Evolutionary conservation across 2,113 vertebrate species (phyloP).

Genomic region (Xenopus laevis): DNA sequence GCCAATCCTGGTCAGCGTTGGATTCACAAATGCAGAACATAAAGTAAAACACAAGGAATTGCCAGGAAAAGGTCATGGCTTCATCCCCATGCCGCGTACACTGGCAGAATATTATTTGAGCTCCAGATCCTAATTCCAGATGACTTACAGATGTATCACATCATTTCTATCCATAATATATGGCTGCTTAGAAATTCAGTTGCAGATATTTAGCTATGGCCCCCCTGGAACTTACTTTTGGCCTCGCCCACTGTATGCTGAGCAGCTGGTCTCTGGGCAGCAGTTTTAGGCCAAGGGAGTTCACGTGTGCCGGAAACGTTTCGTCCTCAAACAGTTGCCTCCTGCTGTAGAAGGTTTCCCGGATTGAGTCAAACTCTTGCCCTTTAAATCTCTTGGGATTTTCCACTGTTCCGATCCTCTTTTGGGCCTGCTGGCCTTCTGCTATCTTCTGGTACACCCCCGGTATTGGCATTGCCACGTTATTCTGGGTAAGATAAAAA

Average conservation of each 20-base stretch:
- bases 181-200: neutral
- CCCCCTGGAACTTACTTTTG: conserved; percentile 54
- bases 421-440: conserved; percentile 24
- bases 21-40: no score
- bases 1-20: no score
- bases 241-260: conserved; percentile 57
- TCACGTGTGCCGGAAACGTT: conserved; percentile 53
- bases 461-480: neutral
- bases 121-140: neutral
- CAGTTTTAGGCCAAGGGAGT: conserved; percentile 57
- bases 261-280: conserved; percentile 31
- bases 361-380: conserved; percentile 60
- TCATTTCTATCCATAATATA: neutral
- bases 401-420: neutral
- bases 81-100: no score
- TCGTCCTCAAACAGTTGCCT: conserved; percentile 60
- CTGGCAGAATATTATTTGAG: neutral
- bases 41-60: no score
- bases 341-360: conserved; percentile 50
- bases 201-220: no score
- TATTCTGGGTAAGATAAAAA: conserved; percentile 7
- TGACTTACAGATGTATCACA: neutral
- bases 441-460: accelerated
- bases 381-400: conserved; percentile 50
- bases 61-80: no score